Conservation (phyloP, 2,113 vertebrate species). For the Gasterosteus aculeatus region DNA sequence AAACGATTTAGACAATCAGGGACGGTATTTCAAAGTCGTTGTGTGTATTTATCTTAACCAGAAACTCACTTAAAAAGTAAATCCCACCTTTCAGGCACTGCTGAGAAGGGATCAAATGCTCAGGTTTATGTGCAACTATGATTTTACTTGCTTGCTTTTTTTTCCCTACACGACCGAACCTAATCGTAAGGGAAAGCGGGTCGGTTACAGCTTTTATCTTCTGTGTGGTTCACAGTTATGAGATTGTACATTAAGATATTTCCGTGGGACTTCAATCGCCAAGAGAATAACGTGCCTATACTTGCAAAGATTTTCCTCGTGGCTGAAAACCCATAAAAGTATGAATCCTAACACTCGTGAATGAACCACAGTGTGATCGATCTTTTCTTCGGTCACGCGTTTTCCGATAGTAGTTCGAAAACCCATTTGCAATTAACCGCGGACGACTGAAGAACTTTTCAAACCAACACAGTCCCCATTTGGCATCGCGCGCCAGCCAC, state of each 20-base stretch:
- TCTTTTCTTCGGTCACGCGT: no score
- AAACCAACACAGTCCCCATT: slow-evolving; percentile 7
- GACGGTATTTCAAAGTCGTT: background rate
- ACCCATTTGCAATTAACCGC: background rate
- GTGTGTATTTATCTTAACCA: background rate
- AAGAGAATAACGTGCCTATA: background rate
- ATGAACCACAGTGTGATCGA: background rate
- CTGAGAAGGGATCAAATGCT: background rate
- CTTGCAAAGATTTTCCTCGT: background rate
- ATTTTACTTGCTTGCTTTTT: background rate
- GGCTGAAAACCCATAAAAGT: background rate
- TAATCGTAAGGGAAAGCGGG: slow-evolving; percentile 7
- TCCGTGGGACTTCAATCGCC: background rate
- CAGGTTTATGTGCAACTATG: background rate
- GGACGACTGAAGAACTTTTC: background rate
- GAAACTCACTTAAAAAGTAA: background rate
- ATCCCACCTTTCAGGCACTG: background rate
- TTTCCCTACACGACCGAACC: background rate
- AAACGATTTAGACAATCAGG: background rate
- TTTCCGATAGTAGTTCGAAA: background rate
- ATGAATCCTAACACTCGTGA: background rate
- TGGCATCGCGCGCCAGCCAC: background rate
- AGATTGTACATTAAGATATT: slow-evolving; percentile 3
- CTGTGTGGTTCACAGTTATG: slow-evolving; percentile 12
- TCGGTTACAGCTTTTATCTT: slow-evolving; percentile 3